Evolutionary conservation across 1,140 invertebrate genomes (phyloP), one percentile per base, ranked within the genome.

Genomic region (Arctopsyche grandis): DNA sequence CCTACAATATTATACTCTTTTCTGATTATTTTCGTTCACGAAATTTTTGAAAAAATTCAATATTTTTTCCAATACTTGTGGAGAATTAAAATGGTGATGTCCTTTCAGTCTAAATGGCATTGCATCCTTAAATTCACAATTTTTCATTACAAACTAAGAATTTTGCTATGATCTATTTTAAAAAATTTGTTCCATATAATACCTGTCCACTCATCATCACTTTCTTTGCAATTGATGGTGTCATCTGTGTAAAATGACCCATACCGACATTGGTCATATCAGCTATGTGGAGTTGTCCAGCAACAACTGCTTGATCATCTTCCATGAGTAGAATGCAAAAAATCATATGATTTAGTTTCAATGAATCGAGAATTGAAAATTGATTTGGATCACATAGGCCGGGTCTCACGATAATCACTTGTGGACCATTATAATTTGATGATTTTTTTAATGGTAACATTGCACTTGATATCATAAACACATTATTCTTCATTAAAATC

Each of bases 81-180:
- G 87, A 44, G 86, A 84, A 83, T 91, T 89, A 16, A 91, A 84
- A 77, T 89, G 89, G 81, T 91, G 89, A 44, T 90, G 86, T 9
- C 86, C 88, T 78, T 91, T 90, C 5, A 89, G 88, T 75, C 89
- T 84, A 44, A 89, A 85, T 1, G 90, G 90, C 83, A 88, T 88
- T 3, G 87, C 90, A 75, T 90, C 89, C 84, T 91, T 84, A 0
- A 80, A 80, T 9, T 7, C 29, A 38, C 24, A 46, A 71, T 71
- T 71, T n/a, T 29, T 38, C 24, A 71, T 71, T 4, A 5, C 63
- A n/a, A n/a, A n/a, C n/a, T n/a, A 29, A 75, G 7, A 9, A 58
- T 60, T 52, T 60, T 5, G 19, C 12, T 48, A 29, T 29, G 44
- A 78, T 16, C 7, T 7, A 29, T 24, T 4, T 19, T 66, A 1